These are phyloP conservation scores for Ecliptopera silaceata DNA, from an alignment of 2,888 invertebrate species.

Conservation along the genomic window DNA sequence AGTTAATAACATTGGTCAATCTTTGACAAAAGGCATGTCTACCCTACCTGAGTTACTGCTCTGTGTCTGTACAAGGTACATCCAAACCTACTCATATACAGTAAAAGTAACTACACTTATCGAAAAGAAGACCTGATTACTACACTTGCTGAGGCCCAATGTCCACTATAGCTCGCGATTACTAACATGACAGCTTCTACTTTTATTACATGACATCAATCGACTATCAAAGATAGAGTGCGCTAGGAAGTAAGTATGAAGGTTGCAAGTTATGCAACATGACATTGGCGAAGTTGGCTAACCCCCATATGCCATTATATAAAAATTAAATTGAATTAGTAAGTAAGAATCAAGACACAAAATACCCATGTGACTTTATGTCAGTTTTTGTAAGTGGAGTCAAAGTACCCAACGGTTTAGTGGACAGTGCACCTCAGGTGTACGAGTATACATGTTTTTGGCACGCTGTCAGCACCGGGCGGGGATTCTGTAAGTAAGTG, in stretches of 20 bases:
- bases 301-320: too few relatives aligned
- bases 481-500: slow-evolving; percentile 73
- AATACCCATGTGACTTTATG: too few relatives aligned
- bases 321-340: too few relatives aligned
- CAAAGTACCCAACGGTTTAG: slow-evolving; percentile 7
- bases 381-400: too few relatives aligned
- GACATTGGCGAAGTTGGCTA: too few relatives aligned
- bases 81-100: neutral
- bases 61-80: too few relatives aligned
- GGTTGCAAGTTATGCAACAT: too few relatives aligned
- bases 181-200: neutral
- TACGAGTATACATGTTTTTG: slow-evolving; percentile 47
- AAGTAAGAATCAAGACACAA: too few relatives aligned
- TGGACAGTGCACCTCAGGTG: slow-evolving; percentile 7
- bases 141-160: slow-evolving; percentile 13
- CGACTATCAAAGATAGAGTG: neutral
- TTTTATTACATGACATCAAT: neutral
- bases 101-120: neutral
- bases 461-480: slow-evolving; percentile 63
- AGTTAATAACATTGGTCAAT: too few relatives aligned
- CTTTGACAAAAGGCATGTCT: too few relatives aligned
- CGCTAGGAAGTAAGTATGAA: too few relatives aligned
- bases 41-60: too few relatives aligned
- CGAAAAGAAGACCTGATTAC: neutral
- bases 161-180: neutral